Evolutionary conservation across 92 coral and sea anemone species (phyloP).

Genomic region (Phenganax marumi): DNA sequence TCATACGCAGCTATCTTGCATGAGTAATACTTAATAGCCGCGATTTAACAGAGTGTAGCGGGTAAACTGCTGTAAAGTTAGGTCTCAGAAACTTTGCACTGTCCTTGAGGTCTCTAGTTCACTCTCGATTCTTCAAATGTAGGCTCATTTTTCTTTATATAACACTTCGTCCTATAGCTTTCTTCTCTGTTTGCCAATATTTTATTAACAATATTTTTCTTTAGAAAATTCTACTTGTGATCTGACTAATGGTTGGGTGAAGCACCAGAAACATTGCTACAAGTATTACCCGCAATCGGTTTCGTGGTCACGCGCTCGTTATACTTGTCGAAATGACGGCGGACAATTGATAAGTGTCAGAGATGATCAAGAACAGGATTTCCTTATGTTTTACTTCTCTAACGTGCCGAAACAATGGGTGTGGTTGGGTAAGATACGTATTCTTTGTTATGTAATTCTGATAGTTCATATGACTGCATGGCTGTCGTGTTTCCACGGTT

Average conservation of each 20-base stretch:
- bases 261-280: conserved; percentile 75
- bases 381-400: conserved; percentile 57
- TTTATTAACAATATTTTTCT: not conserved
- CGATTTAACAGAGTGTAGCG: no score
- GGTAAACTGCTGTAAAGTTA: no score
- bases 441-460: not conserved
- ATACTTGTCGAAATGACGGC: conserved; percentile 64
- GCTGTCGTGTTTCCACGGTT: no score
- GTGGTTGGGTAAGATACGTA: conserved; percentile 18
- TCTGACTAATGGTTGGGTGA: conserved; percentile 61
- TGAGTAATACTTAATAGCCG: no score
- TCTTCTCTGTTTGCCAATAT: not conserved
- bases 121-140: no score
- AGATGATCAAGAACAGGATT: conserved; percentile 72
- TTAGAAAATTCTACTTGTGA: conserved; percentile 72
- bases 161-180: no score
- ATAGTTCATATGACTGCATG: not conserved
- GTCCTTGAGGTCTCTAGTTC: no score
- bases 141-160: no score
- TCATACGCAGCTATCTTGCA: no score
- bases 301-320: conserved; percentile 72
- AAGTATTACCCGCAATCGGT: conserved; percentile 47
- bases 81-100: no score
- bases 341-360: conserved; percentile 77
- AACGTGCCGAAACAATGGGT: conserved; percentile 19